Percentiles rank a stretch among this genome's conserved stretches.
Evolutionary conservation across 2,888 invertebrate genomes (phyloP).

Genomic region (Micoletzkya japonica): DNA sequence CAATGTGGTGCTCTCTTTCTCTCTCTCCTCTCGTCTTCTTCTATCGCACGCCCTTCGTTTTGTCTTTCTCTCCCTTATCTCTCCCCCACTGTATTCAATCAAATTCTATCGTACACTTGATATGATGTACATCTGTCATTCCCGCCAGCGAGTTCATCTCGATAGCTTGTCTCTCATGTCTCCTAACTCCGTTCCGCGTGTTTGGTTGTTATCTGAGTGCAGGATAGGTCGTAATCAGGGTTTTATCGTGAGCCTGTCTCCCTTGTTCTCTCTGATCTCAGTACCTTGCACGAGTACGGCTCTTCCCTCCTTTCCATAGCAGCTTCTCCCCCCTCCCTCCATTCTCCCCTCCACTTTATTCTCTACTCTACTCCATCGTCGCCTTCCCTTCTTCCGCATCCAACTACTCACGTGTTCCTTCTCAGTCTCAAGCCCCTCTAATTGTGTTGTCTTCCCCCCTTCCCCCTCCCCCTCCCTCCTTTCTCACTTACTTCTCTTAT

Average conservation of each 20-base stretch:
- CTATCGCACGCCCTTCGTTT: neutral
- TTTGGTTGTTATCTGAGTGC: too few relatives aligned
- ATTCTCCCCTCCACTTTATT: neutral
- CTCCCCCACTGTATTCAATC: neutral
- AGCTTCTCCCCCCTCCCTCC: neutral
- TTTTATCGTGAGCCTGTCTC: too few relatives aligned
- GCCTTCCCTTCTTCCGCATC: conserved; percentile 1
- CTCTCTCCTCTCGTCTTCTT: neutral
- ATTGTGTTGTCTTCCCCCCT: neutral
- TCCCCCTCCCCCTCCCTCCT: neutral
- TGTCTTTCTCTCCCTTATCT: neutral
- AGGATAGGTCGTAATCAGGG: too few relatives aligned
- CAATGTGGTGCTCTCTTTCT: neutral
- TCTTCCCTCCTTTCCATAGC: neutral
- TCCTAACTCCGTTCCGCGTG: too few relatives aligned
- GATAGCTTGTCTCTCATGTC: too few relatives aligned
- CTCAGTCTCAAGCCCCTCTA: neutral
- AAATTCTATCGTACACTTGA: neutral
- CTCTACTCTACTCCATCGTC: neutral
- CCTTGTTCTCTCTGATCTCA: neutral
- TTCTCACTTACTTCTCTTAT: neutral
- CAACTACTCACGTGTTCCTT: neutral
- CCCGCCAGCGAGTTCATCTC: too few relatives aligned
- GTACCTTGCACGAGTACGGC: neutral
- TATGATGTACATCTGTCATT: neutral